A percentile compares a stretch with the other conserved stretches of the same genome.
Conservation (phyloP, 2,113 vertebrate genomes). For the Apteryx mantelli region DNA sequence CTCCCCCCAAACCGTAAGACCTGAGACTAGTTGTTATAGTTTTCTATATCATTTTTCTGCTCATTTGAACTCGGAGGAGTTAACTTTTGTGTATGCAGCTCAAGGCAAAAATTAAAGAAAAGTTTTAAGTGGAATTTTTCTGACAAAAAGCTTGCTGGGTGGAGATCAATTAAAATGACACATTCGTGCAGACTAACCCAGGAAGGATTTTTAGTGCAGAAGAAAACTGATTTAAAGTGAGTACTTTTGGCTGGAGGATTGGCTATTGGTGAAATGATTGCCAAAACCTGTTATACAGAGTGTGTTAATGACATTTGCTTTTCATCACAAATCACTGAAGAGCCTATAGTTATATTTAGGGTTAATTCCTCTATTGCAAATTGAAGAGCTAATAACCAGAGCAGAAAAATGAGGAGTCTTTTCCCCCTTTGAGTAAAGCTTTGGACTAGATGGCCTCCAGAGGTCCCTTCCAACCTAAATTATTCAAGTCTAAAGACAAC, state of each 20-base stretch:
- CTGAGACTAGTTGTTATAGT: background rate
- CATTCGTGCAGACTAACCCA: conserved; percentile 38
- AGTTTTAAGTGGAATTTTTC: conserved; percentile 35
- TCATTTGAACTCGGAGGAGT: background rate
- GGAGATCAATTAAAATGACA: conserved; percentile 49
- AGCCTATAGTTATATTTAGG: background rate
- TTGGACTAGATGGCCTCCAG: background rate
- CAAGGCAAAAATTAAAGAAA: conserved; percentile 9
- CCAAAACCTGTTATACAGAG: conserved; percentile 12
- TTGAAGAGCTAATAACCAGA: background rate
- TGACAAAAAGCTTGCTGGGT: conserved; percentile 36
- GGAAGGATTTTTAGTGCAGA: conserved; percentile 50
- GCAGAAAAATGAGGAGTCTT: background rate
- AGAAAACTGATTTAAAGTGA: conserved; percentile 55
- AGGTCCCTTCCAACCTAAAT: background rate
- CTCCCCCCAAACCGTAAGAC: background rate
- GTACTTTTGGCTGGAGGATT: conserved; percentile 19
- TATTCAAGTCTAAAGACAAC: background rate
- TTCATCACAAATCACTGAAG: background rate
- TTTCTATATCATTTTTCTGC: background rate
- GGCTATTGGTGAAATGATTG: background rate
- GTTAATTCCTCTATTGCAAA: background rate
- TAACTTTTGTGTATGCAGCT: background rate
- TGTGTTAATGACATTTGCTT: background rate
- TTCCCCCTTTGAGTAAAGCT: background rate